Evolutionary conservation across 1,140 invertebrate species (phyloP).

Genomic region (Neodiprion lecontei): DNA sequence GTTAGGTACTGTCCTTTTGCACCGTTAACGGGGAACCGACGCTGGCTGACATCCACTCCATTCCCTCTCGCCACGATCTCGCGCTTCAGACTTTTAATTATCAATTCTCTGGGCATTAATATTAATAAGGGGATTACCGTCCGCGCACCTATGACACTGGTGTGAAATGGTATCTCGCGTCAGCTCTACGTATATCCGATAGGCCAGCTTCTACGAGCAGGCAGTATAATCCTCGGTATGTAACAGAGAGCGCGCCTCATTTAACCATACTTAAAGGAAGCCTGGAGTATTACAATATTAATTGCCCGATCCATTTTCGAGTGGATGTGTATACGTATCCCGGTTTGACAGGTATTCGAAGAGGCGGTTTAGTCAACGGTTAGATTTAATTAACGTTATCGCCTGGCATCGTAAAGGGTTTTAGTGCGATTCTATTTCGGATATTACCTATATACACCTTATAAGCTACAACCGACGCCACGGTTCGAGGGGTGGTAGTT

Average conservation of each 20-base stretch:
- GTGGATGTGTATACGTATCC: background rate
- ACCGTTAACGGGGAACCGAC: background rate
- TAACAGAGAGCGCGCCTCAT: too few species aligned
- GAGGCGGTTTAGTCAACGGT: background rate
- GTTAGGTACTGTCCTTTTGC: background rate
- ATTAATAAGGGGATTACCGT: background rate
- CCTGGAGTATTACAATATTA: background rate
- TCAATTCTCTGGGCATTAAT: background rate
- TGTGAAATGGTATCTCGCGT: too few species aligned
- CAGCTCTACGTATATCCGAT: too few species aligned
- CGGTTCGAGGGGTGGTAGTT: background rate
- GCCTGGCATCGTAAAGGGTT: constrained; percentile 1
- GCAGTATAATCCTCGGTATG: too few species aligned
- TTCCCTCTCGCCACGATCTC: too few species aligned
- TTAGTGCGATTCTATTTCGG: constrained; percentile 7
- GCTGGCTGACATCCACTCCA: too few species aligned
- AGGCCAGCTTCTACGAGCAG: too few species aligned
- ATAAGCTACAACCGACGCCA: background rate
- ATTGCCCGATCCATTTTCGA: background rate
- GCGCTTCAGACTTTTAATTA: background rate
- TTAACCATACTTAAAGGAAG: too few species aligned
- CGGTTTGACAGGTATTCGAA: background rate
- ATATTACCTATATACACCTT: background rate
- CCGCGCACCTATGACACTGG: too few species aligned
- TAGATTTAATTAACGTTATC: constrained; percentile 3